Conservation (phyloP, 2,113 vertebrate genomes). For the Tenebrosternarchus preto region DNA sequence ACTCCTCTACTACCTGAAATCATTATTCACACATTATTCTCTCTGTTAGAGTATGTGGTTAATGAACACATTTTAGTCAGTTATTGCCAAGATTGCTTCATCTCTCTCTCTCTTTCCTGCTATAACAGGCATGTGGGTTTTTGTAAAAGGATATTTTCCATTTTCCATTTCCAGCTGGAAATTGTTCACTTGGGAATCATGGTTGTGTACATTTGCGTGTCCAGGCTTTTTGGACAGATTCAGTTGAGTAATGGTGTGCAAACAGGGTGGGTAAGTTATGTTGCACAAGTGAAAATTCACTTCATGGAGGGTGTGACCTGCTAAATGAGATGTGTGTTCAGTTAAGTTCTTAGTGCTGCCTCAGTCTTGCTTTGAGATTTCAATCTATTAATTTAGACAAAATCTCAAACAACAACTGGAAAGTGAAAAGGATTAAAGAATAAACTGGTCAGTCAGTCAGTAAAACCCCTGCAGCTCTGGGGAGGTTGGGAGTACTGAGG, state of each 20-base stretch:
- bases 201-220: not conserved
- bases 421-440: not conserved
- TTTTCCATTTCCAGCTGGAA: not conserved
- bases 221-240: slow-evolving; percentile 1
- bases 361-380: not conserved
- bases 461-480: not conserved
- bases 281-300: not conserved
- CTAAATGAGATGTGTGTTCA: not conserved
- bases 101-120: not conserved
- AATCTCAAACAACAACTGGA: not conserved
- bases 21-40: not conserved
- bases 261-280: not conserved
- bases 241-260: not conserved
- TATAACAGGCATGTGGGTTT: not conserved
- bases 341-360: not conserved
- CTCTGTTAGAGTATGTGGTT: not conserved
- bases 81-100: not conserved
- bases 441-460: not conserved
- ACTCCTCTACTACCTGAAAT: not conserved
- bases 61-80: not conserved
- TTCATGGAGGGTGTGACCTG: not conserved
- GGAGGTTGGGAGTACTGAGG: not conserved
- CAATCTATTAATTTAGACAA: not conserved
- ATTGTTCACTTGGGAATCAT: not conserved
- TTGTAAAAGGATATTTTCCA: not conserved